Evolutionary conservation across 2,113 vertebrate genomes (phyloP).

Genomic region (Macquaria ambigua): DNA sequence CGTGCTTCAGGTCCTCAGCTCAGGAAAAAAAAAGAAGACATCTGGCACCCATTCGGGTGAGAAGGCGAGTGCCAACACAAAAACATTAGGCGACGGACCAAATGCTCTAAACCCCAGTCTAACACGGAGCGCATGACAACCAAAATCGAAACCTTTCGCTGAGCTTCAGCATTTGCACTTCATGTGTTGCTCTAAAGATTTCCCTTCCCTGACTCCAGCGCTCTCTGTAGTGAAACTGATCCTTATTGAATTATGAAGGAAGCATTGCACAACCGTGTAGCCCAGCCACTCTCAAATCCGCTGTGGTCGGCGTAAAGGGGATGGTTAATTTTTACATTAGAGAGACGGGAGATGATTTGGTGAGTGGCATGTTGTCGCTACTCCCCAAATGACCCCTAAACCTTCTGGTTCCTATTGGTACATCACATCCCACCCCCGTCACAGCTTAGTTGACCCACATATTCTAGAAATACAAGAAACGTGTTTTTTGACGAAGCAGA

Average conservation of each 20-base stretch:
- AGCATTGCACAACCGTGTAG: slow-evolving; percentile 67
- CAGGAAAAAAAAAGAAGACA: slow-evolving; percentile 68
- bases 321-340: slow-evolving; percentile 80
- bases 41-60: slow-evolving; percentile 82
- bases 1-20: slow-evolving; percentile 64
- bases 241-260: slow-evolving; percentile 82
- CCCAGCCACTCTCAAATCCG: slow-evolving; percentile 76
- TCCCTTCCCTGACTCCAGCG: slow-evolving; percentile 63
- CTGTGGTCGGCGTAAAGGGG: slow-evolving; percentile 75
- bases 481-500: slow-evolving; percentile 27
- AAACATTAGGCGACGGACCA: slow-evolving; percentile 78
- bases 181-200: slow-evolving; percentile 65
- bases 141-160: slow-evolving; percentile 75
- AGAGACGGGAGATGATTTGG: slow-evolving; percentile 73
- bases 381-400: slow-evolving; percentile 64
- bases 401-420: slow-evolving; percentile 57
- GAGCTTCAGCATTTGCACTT: slow-evolving; percentile 73
- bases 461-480: slow-evolving; percentile 26
- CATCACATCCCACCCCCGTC: slow-evolving; percentile 30
- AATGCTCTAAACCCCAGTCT: slow-evolving; percentile 69
- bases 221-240: slow-evolving; percentile 69
- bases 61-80: slow-evolving; percentile 73
- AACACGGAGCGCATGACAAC: slow-evolving; percentile 76
- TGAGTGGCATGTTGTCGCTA: slow-evolving; percentile 77
- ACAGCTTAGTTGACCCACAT: slow-evolving; percentile 41